Evolutionary conservation across 2,113 vertebrate genomes (phyloP), one percentile per base, ranked within the genome.

Genomic region (Labrus mixtus): DNA sequence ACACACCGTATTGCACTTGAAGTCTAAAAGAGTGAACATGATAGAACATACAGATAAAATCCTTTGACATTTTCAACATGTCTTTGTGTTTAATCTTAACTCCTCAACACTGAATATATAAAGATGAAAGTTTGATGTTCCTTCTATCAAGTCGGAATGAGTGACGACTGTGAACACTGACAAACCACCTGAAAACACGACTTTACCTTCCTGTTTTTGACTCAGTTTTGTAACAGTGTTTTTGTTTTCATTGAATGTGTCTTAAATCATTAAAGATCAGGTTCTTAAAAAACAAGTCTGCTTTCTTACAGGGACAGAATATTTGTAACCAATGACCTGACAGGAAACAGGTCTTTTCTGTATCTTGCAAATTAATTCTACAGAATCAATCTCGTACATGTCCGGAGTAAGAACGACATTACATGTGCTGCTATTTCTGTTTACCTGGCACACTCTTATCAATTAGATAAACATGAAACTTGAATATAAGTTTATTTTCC

Each of bases 1-100:
- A n/a, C 8, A 59, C 0, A 61, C 4, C 20, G 6, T 82, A 76
- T 79, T 82, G 71, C 79, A 82, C 76, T 72, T 85, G 22, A 6
- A 54, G 51, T 46, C 8, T 11, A 9, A 48, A 16, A 55, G 12
- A 23, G 62, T 20, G 54, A 51, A 29, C 9, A 15, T 4, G 25
- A 58, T 43, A 10, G n/a, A 25, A 36, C 10, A 65, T 16, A 45
- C 17, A 33, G 17, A n/a, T 0, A 8, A 20, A 0, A 20, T 5
- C 46, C 65, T 68, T 20, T 8, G 11, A 12, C 43, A 45, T 45
- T 45, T 45, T 15, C 4, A 45, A 12, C 3, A 6, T 33, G 29
- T 45, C 15, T 45, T 46, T 46, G 10, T 6, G 15, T 63, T 20
- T 16, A 8, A 1, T 60, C 37, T 25, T 36, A 22, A 37, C 43